Conservation (phyloP, 2,888 invertebrate species). For the Agrotis segetum region DNA sequence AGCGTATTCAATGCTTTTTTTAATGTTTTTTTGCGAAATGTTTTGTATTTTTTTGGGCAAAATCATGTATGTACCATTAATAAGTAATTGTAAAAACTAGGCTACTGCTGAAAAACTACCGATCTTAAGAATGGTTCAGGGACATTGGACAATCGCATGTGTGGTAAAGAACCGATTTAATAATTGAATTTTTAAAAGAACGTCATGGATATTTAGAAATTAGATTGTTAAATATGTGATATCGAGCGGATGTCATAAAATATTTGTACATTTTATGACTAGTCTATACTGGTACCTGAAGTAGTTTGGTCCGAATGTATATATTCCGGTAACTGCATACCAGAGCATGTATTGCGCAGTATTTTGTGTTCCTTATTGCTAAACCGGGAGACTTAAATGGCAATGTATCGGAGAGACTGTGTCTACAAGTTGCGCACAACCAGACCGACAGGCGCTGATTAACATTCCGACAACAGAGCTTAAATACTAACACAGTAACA, state of each 20-base stretch:
- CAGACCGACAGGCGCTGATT: slow-evolving; percentile 68
- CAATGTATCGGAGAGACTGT: slow-evolving; percentile 63
- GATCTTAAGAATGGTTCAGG: background rate
- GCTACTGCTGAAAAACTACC: background rate
- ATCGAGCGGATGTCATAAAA: slow-evolving; percentile 42
- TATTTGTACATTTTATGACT: slow-evolving; percentile 35
- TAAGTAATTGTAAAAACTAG: background rate
- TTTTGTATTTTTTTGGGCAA: background rate
- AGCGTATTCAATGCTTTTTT: background rate
- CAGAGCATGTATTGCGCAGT: slow-evolving; percentile 57
- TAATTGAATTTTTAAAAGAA: background rate
- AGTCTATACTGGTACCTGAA: slow-evolving; percentile 17
- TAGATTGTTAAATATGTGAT: slow-evolving; percentile 18
- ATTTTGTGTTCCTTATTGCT: slow-evolving; percentile 75
- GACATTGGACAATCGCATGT: background rate
- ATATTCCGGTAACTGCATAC: slow-evolving; percentile 54
- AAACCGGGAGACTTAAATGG: slow-evolving; percentile 77
- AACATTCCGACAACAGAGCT: slow-evolving; percentile 69
- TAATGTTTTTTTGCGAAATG: slow-evolving; percentile 6
- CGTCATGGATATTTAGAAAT: background rate
- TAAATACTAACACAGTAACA: slow-evolving; percentile 51
- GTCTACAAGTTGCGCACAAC: slow-evolving; percentile 52
- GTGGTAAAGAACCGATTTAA: no score
- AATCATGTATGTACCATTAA: background rate
- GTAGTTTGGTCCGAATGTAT: slow-evolving; percentile 34